Evolutionary conservation across 2,113 vertebrate genomes (phyloP).

Genomic region (Argyrosomus japonicus): DNA sequence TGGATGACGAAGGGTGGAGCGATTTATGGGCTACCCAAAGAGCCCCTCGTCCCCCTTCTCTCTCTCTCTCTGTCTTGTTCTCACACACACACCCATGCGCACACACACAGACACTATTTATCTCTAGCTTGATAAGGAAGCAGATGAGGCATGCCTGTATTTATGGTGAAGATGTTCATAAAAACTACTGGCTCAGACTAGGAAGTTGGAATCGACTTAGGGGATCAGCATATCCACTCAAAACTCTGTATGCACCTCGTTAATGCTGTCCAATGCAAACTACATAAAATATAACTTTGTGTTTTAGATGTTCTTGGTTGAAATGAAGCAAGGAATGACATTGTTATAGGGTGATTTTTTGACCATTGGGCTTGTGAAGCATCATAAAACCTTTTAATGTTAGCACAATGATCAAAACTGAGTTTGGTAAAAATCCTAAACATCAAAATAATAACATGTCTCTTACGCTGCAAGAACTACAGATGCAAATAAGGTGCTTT

Average conservation of each 20-base stretch:
- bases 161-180: conserved; percentile 81
- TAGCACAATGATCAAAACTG: not conserved
- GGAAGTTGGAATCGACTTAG: conserved; percentile 57
- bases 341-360: not conserved
- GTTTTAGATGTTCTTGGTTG: conserved; percentile 3
- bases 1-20: conserved; percentile 83
- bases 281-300: not conserved
- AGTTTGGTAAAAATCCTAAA: not conserved
- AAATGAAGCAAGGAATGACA: not conserved
- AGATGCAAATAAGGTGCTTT: not conserved
- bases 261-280: not conserved
- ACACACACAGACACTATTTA: conserved; percentile 74
- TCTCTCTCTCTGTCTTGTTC: conserved; percentile 1
- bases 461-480: not conserved
- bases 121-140: conserved; percentile 81
- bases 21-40: conserved; percentile 83
- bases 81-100: not conserved
- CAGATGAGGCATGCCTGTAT: conserved; percentile 80
- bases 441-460: not conserved
- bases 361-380: not conserved
- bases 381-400: not conserved
- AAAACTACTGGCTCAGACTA: conserved; percentile 70
- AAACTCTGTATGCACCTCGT: conserved; percentile 14
- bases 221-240: conserved; percentile 16
- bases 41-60: conserved; percentile 31